Evolutionary conservation across 2,113 vertebrate species (phyloP), one percentile per base, ranked within the genome.

Genomic region (Ictidomys tridecemlineatus): DNA sequence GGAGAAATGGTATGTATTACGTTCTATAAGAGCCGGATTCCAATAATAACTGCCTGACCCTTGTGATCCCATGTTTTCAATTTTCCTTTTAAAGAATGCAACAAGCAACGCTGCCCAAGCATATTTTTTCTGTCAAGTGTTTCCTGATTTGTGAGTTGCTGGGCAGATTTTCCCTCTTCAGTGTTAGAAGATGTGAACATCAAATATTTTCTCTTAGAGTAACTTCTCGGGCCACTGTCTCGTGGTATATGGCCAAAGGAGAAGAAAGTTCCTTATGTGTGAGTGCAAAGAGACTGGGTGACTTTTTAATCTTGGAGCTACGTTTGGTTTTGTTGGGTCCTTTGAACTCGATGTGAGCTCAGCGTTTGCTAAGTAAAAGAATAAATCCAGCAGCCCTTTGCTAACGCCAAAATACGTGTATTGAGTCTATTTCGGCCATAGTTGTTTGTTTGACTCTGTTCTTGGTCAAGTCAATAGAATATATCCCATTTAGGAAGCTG

Each of bases 121-220:
- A 88, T 85, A 79, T 96, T 98, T 98, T 98, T 97, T 94, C 96
- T 97, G 78, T 96, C 63, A 97, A 82, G 17, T 89, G 93, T 97
- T 97, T 24, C 45, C 90, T 86, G 91, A 63, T 90, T 97, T 94
- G 24, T 96, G 90, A 98, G 48, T 48, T 97, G 80, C 90, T 63
- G 63, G 89, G 24, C 61, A 74, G 67, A 89, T 95, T 98, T 98
- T 96, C 89, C 87, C n/a, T 88, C 78, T 78, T 8, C 1, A 30
- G 34, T 87, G 10, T 89, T 96, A 78, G 92, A 96, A 94, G 77
- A 86, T 61, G 74, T 37, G 92, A 97, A 94, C 95, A 97, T 80
- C 85, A 94, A 96, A 96, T 4, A 61, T 45, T 26, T 85, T 97
- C 18, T 53, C 14, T 85, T 53, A 74, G 24, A 76, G 56, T 83